Percentiles rank a stretch among this genome's conserved stretches.
phyloP scores from a whole-genome alignment of 2,888 invertebrate species.

The Halictus quadricinctus region DNA sequence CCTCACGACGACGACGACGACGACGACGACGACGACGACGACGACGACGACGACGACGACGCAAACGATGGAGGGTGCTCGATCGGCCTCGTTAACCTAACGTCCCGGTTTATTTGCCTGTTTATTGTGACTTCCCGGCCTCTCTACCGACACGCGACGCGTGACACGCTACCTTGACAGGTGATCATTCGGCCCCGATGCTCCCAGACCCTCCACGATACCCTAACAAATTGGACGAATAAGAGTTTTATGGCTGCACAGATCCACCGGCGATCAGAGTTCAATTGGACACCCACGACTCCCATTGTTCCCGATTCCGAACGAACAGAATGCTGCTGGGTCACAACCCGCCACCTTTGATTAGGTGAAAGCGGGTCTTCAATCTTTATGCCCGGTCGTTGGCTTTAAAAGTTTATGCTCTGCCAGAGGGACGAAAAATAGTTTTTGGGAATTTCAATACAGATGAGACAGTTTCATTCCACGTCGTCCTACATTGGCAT shows the following conservation, averaged over 20 bases:
- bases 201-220: slow-evolving; percentile 24
- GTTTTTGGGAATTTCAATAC: background rate
- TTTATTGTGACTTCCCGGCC: slow-evolving; percentile 33
- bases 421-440: background rate
- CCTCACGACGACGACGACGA: background rate
- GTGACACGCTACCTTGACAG: slow-evolving; percentile 16
- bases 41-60: background rate
- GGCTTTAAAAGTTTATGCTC: background rate
- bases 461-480: background rate
- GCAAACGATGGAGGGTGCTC: slow-evolving; percentile 11
- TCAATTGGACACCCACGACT: slow-evolving; percentile 31
- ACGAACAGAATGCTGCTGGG: slow-evolving; percentile 7
- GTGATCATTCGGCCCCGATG: slow-evolving; percentile 24
- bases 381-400: slow-evolving; percentile 10
- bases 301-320: slow-evolving; percentile 35
- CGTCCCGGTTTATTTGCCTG: slow-evolving; percentile 26
- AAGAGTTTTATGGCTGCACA: slow-evolving; percentile 21
- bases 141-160: slow-evolving; percentile 31
- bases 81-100: slow-evolving; percentile 1
- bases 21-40: background rate
- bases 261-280: slow-evolving; percentile 25
- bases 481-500: background rate
- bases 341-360: slow-evolving; percentile 38
- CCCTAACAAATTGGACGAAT: slow-evolving; percentile 18
- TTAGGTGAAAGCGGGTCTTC: slow-evolving; percentile 45